Base-by-base conservation (phyloP, 2,797 vertebrate genomes). In the Selene dorsalis region DNA sequence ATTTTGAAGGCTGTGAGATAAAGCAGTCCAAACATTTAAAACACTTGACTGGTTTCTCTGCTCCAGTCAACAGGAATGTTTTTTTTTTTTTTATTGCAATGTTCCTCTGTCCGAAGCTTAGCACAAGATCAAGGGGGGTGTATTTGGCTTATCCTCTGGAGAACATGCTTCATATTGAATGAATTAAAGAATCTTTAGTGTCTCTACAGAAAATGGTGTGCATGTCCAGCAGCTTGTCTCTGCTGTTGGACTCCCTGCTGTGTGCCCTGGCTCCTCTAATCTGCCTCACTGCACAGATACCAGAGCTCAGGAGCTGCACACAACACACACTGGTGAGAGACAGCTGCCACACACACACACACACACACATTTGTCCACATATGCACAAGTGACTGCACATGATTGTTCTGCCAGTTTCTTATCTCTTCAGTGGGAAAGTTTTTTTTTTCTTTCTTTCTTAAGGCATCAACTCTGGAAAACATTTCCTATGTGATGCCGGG, bases 401-500 rank as follows among this genome's bases (percentile, higher is more conserved):
- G 0, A 63, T 17, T 72, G 3, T 32, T 58, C 24, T 30, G 4
- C 17, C 17, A 30, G 16, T 30, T 30, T 30, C 32, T 47, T 20
- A 30, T 63, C 11, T 43, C 7, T 28, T 18, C 3, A 70, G 13
- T 0, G 24, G 17, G 38, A 8, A 63, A 16, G 14, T 48, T 56
- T 70, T 12, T n/a, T n/a, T 20, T 43, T 1, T 9, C 72, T 30
- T 28, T n/a, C 35, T 52, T 73, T 72, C 65, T 82, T 3, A 83
- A 99, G 97, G 95, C 95, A 28, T 96, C 96, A 80, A 97, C 97
- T 58, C 92, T 98, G 90, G 97, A 99, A 92, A 99, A 99, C 93
- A 96, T 99, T 77, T 95, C 96, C 66, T 99, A 98, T 84, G 93
- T 99, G 92, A 99, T 99, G 98, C 98, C 98, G 64, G 97, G 98